These are phyloP conservation scores for Diplodus sargus DNA, from an alignment of 2,797 vertebrate species.

Conservation along the genomic window DNA sequence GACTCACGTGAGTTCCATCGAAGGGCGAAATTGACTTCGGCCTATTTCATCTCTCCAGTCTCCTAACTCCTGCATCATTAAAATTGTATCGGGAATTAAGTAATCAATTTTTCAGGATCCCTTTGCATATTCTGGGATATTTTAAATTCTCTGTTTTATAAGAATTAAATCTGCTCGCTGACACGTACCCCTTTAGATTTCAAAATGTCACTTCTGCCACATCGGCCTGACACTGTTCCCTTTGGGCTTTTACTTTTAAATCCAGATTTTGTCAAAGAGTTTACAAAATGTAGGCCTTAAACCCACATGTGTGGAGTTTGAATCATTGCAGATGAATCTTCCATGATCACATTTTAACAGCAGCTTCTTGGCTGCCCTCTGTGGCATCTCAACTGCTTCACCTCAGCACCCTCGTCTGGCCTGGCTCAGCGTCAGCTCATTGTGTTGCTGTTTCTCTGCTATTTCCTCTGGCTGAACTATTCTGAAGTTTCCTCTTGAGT, in stretches of 20 bases:
- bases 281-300: background rate
- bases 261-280: background rate
- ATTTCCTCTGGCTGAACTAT: slow-evolving; percentile 3
- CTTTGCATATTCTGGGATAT: slow-evolving; percentile 22
- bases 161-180: slow-evolving; percentile 26
- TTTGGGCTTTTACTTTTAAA: slow-evolving; percentile 1
- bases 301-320: background rate
- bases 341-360: background rate
- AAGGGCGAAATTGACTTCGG: background rate
- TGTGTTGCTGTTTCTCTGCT: background rate
- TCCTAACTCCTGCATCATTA: slow-evolving; percentile 17
- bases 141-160: slow-evolving; percentile 30
- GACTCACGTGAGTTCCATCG: slow-evolving; percentile 15
- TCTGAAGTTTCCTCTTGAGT: background rate
- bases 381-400: slow-evolving; percentile 43
- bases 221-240: background rate
- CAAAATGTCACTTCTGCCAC: slow-evolving; percentile 23
- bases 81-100: slow-evolving; percentile 30
- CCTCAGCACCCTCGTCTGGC: slow-evolving; percentile 70
- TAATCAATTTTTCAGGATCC: slow-evolving; percentile 33
- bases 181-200: slow-evolving; percentile 29
- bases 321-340: slow-evolving; percentile 17
- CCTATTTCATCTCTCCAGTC: background rate
- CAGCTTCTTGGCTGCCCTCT: slow-evolving; percentile 21
- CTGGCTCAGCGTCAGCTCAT: slow-evolving; percentile 43